A percentile compares a stretch with the other conserved stretches of the same genome.
phyloP scores from a whole-genome alignment of 2,797 vertebrate genomes.

The Denticeps clupeoides region DNA sequence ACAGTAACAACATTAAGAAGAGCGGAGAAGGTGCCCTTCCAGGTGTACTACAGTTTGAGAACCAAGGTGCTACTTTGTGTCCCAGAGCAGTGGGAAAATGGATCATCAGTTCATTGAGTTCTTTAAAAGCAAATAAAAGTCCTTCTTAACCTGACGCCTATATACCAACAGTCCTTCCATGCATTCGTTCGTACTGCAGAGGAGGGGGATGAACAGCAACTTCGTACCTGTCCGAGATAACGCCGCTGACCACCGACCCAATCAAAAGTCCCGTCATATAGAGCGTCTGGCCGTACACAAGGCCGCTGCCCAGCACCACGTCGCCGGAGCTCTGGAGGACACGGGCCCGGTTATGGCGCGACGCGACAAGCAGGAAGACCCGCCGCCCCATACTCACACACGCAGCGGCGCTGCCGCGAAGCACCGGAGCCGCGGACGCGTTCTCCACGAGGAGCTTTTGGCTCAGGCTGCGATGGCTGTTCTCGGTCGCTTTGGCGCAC shows the following conservation, averaged over 20 bases:
- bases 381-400: constrained; percentile 1
- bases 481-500: constrained; percentile 27
- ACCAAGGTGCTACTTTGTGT: too few species aligned
- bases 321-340: constrained; percentile 17
- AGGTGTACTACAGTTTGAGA: too few species aligned
- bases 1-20: too few species aligned
- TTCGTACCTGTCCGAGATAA: constrained; percentile 46
- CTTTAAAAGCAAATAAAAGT: too few species aligned
- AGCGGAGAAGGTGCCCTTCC: too few species aligned
- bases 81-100: too few species aligned
- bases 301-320: constrained; percentile 28
- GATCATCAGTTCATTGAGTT: too few species aligned
- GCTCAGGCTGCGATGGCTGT: background rate
- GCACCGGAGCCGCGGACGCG: too few species aligned
- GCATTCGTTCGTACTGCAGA: background rate
- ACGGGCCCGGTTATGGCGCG: background rate
- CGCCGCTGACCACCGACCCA: constrained; percentile 50
- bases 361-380: too few species aligned
- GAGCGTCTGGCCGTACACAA: constrained; percentile 42
- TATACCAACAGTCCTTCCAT: too few species aligned
- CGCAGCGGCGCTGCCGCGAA: background rate
- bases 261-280: constrained; percentile 51
- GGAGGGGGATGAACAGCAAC: background rate
- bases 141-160: background rate
- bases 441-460: background rate